These are phyloP conservation scores for Chaetoderma sp. DNA, from an alignment of 2,888 invertebrate genomes.

Conservation along the genomic window DNA sequence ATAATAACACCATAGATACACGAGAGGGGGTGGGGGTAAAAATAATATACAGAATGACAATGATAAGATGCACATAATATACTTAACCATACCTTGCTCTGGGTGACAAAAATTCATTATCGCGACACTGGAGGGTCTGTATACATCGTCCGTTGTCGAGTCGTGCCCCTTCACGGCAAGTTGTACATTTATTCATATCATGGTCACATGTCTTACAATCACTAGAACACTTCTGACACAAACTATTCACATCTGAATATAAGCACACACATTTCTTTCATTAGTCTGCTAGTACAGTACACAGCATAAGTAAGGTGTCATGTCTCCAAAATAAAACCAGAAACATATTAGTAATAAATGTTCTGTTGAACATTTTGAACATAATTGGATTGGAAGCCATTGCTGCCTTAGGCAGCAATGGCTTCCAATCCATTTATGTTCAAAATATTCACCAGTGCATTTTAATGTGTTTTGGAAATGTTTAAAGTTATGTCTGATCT, in stretches of 20 bases:
- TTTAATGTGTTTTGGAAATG: too few species aligned
- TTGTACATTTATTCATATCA: constrained; percentile 5
- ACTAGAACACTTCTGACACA: constrained; percentile 10
- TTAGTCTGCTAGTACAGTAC: too few species aligned
- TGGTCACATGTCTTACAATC: constrained; percentile 22
- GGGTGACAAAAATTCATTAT: not conserved
- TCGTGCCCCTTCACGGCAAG: constrained; percentile 10
- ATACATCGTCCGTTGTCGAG: constrained; percentile 16
- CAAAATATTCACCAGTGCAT: too few species aligned
- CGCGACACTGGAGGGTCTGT: not conserved
- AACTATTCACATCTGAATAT: not conserved
- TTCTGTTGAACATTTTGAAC: too few species aligned
- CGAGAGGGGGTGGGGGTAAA: not conserved
- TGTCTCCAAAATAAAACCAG: too few species aligned
- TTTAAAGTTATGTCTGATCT: too few species aligned
- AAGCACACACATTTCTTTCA: too few species aligned
- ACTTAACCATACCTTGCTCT: constrained; percentile 7
- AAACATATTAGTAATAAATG: too few species aligned
- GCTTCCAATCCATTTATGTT: too few species aligned
- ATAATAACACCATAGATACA: not conserved
- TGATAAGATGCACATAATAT: not conserved
- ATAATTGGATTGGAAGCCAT: too few species aligned
- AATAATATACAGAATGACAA: not conserved
- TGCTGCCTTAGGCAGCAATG: too few species aligned
- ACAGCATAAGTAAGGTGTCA: too few species aligned